Percentiles rank a stretch among this genome's conserved stretches.
phyloP scores from a whole-genome alignment of 2,797 vertebrate species.

The Pachyuromys duprasi region DNA sequence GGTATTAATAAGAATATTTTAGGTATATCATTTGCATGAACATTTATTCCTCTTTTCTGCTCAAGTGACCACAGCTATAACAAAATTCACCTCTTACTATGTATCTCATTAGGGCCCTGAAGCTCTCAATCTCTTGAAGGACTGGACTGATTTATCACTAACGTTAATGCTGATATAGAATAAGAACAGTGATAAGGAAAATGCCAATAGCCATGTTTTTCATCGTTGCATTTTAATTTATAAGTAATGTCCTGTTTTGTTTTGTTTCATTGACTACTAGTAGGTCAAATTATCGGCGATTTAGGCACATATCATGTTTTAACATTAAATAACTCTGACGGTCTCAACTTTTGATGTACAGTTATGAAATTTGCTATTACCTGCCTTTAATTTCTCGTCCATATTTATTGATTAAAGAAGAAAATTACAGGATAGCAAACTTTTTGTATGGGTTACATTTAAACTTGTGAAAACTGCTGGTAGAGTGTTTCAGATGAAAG shows the following conservation, averaged over 20 bases:
- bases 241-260: not conserved
- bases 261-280: not conserved
- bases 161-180: not conserved
- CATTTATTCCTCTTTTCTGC: not conserved
- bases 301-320: not conserved
- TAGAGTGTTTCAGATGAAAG: not conserved
- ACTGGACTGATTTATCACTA: not conserved
- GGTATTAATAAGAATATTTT: constrained; percentile 7
- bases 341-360: not conserved
- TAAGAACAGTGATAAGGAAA: constrained; percentile 19
- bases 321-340: not conserved
- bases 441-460: not conserved
- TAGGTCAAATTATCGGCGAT: not conserved
- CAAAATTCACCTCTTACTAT: not conserved
- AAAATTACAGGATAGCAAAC: not conserved
- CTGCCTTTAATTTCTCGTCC: not conserved
- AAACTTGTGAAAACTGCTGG: not conserved
- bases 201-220: not conserved
- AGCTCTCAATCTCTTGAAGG: not conserved
- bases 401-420: not conserved
- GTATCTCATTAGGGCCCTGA: constrained; percentile 2
- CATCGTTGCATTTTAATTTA: constrained; percentile 59
- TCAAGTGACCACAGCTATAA: not conserved
- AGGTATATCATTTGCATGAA: constrained; percentile 23
- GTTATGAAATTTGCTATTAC: not conserved